Base-by-base conservation (phyloP, 2,888 invertebrate genomes). In the Muschampia plurimacula region DNA sequence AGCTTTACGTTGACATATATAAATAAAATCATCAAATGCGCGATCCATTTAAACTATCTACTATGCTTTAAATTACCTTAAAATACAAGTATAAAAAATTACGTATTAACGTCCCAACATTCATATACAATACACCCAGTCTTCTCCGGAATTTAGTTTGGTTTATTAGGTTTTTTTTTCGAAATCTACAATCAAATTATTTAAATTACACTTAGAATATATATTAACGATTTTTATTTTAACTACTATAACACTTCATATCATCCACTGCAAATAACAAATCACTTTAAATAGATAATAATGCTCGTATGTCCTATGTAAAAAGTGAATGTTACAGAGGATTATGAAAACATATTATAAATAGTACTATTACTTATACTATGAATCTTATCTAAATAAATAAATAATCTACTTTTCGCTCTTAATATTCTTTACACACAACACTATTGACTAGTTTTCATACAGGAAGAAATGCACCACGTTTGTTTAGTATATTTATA, bases 381-480 rank as follows among this genome's bases (percentile, higher is more conserved):
- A 10, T 36, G 4, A 32, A 64, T 44, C 63, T 22, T 44, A 44
- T 12, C 9, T 32, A 46, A 68, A 66, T 63, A 63, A 69, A 60
- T 71, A 64, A 46, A 71, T 71, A 71, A 60, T 39, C 60, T 55
- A 60, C 12, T 10, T 12, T 66, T 28, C 32, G 9, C 36, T 65
- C 13, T 15, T 70, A 65, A 69, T 83, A 83, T 83, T 75, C 74
- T 74, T 73, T 76, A 78, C 74, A 73, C 75, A 76, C 69, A 80
- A 82, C 76, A 74, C 79, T 80, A 55, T 12, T 92, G 93, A 93
- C 92, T 93, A 92, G 93, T 77, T 88, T 79, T 84, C 84, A 80
- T 83, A 81, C 88, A 89, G 86, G 84, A 90, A 89, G 87, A 88
- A 89, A 90, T 88, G 91, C 91, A 92, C 91, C 91, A 89, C 80